phyloP scores from a whole-genome alignment of 1,140 invertebrate genomes.

The Cherax quadricarinatus region DNA sequence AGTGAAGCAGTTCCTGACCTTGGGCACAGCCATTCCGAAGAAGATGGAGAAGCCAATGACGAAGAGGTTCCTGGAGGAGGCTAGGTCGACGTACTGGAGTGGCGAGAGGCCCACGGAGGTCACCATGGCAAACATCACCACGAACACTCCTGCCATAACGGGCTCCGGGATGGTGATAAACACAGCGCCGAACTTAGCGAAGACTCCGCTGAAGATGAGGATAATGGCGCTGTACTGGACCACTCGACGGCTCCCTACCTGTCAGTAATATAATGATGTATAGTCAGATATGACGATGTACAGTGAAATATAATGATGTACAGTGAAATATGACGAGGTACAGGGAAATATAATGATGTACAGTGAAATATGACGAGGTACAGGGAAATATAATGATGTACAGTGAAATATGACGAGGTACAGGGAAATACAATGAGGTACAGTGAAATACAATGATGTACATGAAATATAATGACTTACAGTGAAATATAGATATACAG shows the following conservation, averaged over 20 bases:
- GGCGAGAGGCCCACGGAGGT: conserved; percentile 80
- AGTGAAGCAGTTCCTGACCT: neutral
- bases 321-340: too few relatives aligned
- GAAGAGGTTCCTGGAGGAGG: conserved; percentile 49
- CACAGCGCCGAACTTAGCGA: conserved; percentile 89
- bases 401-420: too few relatives aligned
- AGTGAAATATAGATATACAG: too few relatives aligned
- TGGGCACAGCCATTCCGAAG: neutral
- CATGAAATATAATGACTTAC: too few relatives aligned
- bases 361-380: too few relatives aligned
- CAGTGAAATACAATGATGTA: too few relatives aligned
- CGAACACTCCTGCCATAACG: conserved; percentile 90
- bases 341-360: too few relatives aligned
- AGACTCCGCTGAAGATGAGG: conserved; percentile 88
- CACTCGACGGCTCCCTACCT: conserved; percentile 91
- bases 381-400: too few relatives aligned
- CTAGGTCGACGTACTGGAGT: conserved; percentile 39
- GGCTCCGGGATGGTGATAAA: conserved; percentile 93
- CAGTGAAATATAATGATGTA: too few relatives aligned
- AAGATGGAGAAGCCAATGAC: conserved; percentile 25
- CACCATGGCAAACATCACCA: conserved; percentile 91
- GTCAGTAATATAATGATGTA: neutral
- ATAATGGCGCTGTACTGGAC: conserved; percentile 87
- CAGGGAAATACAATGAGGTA: too few relatives aligned
- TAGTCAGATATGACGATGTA: too few relatives aligned